phyloP scores from a whole-genome alignment of 2,888 invertebrate species.

The Netelia fuscicornis region DNA sequence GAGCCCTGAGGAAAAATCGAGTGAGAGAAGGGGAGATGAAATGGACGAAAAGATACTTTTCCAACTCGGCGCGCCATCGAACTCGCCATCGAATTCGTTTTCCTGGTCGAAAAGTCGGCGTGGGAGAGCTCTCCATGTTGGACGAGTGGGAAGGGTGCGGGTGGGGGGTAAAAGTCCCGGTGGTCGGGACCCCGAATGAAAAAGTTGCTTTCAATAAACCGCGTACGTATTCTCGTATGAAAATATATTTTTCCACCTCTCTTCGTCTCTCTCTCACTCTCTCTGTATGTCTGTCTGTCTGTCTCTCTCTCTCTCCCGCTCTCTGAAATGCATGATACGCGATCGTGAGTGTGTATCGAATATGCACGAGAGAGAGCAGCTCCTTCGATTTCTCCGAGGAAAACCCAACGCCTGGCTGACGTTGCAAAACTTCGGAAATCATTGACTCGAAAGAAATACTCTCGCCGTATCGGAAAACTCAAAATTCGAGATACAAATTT shows the following conservation, averaged over 20 bases:
- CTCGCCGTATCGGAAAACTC: no score
- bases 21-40: not conserved
- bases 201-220: constrained; percentile 68
- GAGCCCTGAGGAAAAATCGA: constrained; percentile 16
- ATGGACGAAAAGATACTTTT: constrained; percentile 63
- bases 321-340: constrained; percentile 7
- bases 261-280: not conserved
- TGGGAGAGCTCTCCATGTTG: constrained; percentile 9
- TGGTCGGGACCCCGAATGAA: constrained; percentile 56
- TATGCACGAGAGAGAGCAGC: not conserved
- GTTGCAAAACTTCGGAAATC: constrained; percentile 50
- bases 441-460: constrained; percentile 48
- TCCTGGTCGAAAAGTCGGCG: constrained; percentile 56
- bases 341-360: constrained; percentile 18
- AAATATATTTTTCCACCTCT: constrained; percentile 53
- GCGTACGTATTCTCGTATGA: constrained; percentile 63
- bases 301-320: constrained; percentile 2
- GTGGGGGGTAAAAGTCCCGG: constrained; percentile 15
- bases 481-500: no score
- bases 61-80: constrained; percentile 59
- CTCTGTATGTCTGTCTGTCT: constrained; percentile 1
- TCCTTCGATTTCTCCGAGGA: constrained; percentile 65
- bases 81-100: constrained; percentile 62
- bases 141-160: not conserved
- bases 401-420: constrained; percentile 34